Evolutionary conservation across 1,140 invertebrate species (phyloP), one percentile per base, ranked within the genome.

Genomic region (Magallana angulata): DNA sequence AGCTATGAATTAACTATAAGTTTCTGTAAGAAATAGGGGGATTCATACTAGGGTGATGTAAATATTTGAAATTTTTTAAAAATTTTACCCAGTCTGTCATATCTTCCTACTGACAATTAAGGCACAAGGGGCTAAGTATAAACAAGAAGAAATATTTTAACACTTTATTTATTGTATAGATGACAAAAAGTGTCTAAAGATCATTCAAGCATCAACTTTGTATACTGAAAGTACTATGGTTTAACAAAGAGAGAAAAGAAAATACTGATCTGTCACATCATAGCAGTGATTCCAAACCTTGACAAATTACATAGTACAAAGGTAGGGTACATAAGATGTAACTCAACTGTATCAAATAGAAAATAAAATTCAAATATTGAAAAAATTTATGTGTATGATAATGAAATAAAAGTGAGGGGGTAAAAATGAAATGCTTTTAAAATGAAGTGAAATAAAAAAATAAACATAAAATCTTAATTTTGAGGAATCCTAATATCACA

Each of bases 141-240:
- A 82, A 82, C 48, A 57, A 7, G 80, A 82, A 82, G 6, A 16
- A 48, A 48, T 48, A 48, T 4, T 48, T 18, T 18, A 64, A 2
- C 62, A 64, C 18, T 16, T 30, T 30, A 76, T 82, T 82, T 82
- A 58, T 58, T 18, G n/a, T 57, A 82, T 24, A 82, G 57, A 82
- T 16, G 81, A 82, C 81, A 57, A 58, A 82, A 82, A 58, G 57
- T 57, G 48, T 82, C 57, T 57, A 82, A 57, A 57, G 14, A 14
- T 16, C 24, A 81, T 81, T 48, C 30, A 81, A n/a, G 16, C 14
- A 76, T 12, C 12, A 76, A 18, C 14, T 36, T 76, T 11, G 68
- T 76, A 62, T 36, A 30, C 68, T 76, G 68, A 76, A 76, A 76
- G 68, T 76, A 76, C 18, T 30, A 76, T 12, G 68, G 68, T 24